Conservation (phyloP, 2,888 invertebrate genomes). For the Apamea crenata region DNA sequence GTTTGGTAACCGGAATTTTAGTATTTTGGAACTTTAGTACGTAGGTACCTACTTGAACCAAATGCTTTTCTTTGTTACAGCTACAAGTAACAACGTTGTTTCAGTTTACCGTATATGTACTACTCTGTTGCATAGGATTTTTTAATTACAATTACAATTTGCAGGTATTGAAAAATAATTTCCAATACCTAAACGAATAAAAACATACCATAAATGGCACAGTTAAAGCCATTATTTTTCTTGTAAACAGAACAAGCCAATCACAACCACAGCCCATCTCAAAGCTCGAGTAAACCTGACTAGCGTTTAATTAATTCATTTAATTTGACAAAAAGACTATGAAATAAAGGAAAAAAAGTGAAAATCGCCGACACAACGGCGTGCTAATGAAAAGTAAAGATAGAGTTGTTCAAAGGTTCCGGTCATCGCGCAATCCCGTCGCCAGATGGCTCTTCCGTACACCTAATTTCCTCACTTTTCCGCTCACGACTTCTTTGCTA, state of each 20-base stretch:
- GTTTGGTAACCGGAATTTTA: neutral
- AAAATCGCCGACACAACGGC: constrained; percentile 55
- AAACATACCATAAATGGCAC: neutral
- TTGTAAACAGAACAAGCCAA: constrained; percentile 14
- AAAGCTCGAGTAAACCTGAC: constrained; percentile 25
- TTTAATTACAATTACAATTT: neutral
- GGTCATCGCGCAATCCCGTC: constrained; percentile 72
- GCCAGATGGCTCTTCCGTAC: constrained; percentile 68
- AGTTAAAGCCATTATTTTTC: neutral
- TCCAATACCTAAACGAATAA: neutral
- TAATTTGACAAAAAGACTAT: constrained; percentile 54
- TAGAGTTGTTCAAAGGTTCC: constrained; percentile 72
- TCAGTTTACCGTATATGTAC: neutral
- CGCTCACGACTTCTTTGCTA: constrained; percentile 71
- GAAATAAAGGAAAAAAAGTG: constrained; percentile 49
- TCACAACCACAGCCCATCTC: constrained; percentile 7
- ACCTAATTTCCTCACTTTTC: constrained; percentile 77
- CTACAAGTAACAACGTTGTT: neutral
- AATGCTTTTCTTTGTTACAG: neutral
- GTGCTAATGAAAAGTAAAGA: constrained; percentile 78
- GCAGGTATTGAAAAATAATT: neutral
- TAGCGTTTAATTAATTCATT: constrained; percentile 49
- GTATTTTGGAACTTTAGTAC: neutral
- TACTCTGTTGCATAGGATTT: neutral
- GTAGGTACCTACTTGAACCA: neutral